Evolutionary conservation across 2,888 invertebrate genomes (phyloP).

Genomic region (Mechanitis mazaeus): DNA sequence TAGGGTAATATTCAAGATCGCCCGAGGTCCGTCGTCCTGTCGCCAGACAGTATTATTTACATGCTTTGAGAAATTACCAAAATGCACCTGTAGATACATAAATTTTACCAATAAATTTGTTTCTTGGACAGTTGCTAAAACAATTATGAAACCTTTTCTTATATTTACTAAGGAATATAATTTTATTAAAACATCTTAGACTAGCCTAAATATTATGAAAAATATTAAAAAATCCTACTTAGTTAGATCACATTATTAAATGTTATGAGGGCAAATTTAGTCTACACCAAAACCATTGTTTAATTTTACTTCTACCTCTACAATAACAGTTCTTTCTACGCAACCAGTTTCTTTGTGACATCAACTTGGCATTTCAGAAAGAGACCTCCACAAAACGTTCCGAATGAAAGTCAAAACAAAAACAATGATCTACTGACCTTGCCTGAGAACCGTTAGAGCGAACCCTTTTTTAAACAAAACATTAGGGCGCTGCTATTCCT

Average conservation of each 20-base stretch:
- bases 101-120: not conserved
- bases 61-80: slow-evolving; percentile 22
- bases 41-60: slow-evolving; percentile 40
- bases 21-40: slow-evolving; percentile 47
- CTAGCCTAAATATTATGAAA: too few relatives aligned
- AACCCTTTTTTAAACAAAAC: slow-evolving; percentile 51
- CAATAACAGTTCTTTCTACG: slow-evolving; percentile 3
- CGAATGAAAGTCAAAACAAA: slow-evolving; percentile 38
- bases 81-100: slow-evolving; percentile 19
- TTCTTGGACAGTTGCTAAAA: not conserved
- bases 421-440: slow-evolving; percentile 63
- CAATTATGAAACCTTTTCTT: too few relatives aligned
- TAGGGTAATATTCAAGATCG: slow-evolving; percentile 49
- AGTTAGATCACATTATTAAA: not conserved
- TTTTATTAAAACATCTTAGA: too few relatives aligned
- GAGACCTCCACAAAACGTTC: slow-evolving; percentile 26
- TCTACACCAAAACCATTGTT: not conserved
- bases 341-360: slow-evolving; percentile 13
- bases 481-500: slow-evolving; percentile 64
- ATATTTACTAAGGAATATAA: too few relatives aligned
- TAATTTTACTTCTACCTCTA: slow-evolving; percentile 2
- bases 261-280: not conserved
- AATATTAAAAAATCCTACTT: too few relatives aligned
- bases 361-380: slow-evolving; percentile 26
- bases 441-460: slow-evolving; percentile 55